These are phyloP conservation scores for Pseudolycoriella hygida DNA, from an alignment of 2,888 invertebrate species.

Conservation along the genomic window DNA sequence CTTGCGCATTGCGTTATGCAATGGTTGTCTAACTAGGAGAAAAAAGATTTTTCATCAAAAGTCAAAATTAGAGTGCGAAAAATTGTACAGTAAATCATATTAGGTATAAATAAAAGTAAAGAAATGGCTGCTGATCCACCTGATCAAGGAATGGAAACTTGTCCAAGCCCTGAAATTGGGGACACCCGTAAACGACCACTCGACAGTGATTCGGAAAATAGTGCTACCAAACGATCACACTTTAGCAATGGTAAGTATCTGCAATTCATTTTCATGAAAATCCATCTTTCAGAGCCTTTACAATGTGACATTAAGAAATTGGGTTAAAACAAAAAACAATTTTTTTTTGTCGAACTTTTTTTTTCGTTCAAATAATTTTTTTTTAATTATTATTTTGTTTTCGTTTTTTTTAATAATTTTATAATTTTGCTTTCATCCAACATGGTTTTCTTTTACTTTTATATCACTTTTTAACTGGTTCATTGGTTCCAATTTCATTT, in stretches of 20 bases:
- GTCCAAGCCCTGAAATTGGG: conserved; percentile 76
- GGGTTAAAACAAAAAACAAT: conserved; percentile 6
- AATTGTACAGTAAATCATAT: too few species aligned
- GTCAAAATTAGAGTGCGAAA: conserved; percentile 2
- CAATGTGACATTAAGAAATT: conserved; percentile 10
- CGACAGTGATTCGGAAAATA: conserved; percentile 74
- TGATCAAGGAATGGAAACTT: conserved; percentile 85
- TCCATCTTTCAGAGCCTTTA: conserved; percentile 7
- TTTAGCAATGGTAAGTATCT: conserved; percentile 66
- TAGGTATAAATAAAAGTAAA: too few species aligned
- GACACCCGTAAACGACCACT: conserved; percentile 82
- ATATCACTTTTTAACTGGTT: too few species aligned
- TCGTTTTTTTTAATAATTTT: background rate
- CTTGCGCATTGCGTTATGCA: conserved; percentile 5
- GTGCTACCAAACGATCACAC: conserved; percentile 76
- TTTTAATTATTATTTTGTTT: conserved; percentile 1
- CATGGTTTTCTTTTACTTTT: too few species aligned
- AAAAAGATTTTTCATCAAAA: conserved; percentile 3
- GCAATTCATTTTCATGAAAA: background rate
- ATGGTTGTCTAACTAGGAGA: background rate
- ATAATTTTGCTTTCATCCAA: background rate
- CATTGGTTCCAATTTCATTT: too few species aligned
- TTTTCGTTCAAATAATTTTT: background rate
- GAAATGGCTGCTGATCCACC: conserved; percentile 56
- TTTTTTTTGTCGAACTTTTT: conserved; percentile 6